phyloP scores from a whole-genome alignment of 2,888 invertebrate genomes.

The Chrysomela aeneicollis region DNA sequence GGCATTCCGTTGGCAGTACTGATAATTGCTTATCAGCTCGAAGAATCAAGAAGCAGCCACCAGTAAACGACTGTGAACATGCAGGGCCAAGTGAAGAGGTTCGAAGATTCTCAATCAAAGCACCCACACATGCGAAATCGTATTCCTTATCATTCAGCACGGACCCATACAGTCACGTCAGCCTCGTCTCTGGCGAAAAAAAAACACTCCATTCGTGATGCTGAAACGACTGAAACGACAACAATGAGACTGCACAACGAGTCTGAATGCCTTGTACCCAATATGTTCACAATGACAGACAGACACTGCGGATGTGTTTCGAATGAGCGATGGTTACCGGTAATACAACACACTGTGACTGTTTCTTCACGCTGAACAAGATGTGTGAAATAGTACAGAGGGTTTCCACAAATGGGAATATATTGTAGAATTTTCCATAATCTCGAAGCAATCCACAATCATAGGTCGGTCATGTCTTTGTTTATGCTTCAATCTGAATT shows the following conservation, averaged over 20 bases:
- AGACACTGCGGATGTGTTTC: conserved; percentile 6
- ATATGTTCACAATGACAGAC: conserved; percentile 23
- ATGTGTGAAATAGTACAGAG: background rate
- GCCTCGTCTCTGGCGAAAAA: conserved; percentile 19
- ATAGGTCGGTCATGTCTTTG: too few species aligned
- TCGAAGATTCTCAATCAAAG: background rate
- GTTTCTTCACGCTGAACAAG: background rate
- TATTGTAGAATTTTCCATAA: too few species aligned
- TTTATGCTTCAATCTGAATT: too few species aligned
- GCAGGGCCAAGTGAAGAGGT: too few species aligned
- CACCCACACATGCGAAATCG: background rate
- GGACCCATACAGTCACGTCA: conserved; percentile 22
- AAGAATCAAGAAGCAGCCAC: background rate
- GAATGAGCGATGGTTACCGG: conserved; percentile 10
- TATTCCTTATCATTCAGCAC: conserved; percentile 2
- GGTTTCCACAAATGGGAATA: too few species aligned
- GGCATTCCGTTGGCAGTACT: background rate
- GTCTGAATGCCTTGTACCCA: conserved; percentile 23
- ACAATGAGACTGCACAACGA: conserved; percentile 26
- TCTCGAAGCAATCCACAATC: too few species aligned
- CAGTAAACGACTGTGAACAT: background rate
- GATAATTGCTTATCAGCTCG: background rate
- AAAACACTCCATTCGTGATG: conserved; percentile 28
- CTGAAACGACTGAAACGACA: conserved; percentile 25
- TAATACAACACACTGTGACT: background rate